phyloP scores from a whole-genome alignment of 2,888 invertebrate species.

The Mycalesis mineus region DNA sequence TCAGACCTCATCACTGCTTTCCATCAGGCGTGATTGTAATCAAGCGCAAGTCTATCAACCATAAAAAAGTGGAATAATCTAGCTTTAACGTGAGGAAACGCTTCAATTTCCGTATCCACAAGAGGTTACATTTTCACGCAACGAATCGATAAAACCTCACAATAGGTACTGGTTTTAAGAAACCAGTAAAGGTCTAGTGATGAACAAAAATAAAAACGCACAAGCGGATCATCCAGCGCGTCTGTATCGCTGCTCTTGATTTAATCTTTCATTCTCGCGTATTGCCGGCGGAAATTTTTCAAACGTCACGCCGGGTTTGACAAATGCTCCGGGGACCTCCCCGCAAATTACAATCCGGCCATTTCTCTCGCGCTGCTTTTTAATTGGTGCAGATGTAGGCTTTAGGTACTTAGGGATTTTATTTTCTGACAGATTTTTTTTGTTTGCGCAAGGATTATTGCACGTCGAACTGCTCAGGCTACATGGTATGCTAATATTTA shows the following conservation, averaged over 20 bases:
- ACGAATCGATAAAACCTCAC: too few relatives aligned
- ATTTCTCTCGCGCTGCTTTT: constrained; percentile 38
- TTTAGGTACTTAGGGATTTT: constrained; percentile 11
- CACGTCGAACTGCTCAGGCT: not conserved
- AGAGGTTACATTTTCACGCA: too few relatives aligned
- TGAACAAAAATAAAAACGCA: not conserved
- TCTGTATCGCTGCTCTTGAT: constrained; percentile 39
- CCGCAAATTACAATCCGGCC: constrained; percentile 39
- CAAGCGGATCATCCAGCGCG: constrained; percentile 30
- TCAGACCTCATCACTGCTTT: too few relatives aligned
- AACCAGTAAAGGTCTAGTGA: too few relatives aligned
- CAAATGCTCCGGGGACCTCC: constrained; percentile 53
- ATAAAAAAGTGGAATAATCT: too few relatives aligned
- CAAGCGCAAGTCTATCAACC: too few relatives aligned
- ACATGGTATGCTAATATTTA: not conserved
- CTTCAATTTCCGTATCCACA: too few relatives aligned
- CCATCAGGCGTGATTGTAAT: too few relatives aligned
- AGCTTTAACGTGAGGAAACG: too few relatives aligned
- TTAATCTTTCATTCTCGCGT: constrained; percentile 63
- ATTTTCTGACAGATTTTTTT: not conserved
- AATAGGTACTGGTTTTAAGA: too few relatives aligned
- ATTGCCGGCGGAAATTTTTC: constrained; percentile 63
- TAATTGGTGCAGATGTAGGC: constrained; percentile 43
- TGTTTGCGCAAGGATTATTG: not conserved
- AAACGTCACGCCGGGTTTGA: constrained; percentile 52